Evolutionary conservation across 2,888 invertebrate species (phyloP), one percentile per base, ranked within the genome.

Genomic region (Alentia gelatinosa): DNA sequence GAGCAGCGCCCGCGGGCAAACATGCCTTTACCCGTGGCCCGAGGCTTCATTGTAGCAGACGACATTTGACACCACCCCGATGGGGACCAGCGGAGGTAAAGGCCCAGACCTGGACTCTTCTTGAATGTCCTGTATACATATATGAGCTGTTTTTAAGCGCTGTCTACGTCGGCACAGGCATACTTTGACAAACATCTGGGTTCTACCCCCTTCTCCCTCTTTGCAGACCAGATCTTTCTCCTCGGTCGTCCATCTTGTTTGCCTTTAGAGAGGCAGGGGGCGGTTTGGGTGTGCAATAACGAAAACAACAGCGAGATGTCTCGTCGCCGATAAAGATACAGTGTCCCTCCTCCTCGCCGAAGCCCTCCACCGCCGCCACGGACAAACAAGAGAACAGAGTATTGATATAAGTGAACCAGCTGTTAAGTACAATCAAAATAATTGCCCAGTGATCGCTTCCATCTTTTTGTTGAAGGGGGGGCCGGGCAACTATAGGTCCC

Each of bases 121-220:
- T 68, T 68, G 68, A 68, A 68, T 68, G 68, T 68, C 68, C 68
- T 68, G 68, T 68, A 68, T 68, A 68, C 68, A 68, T 68, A 68
- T 68, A 68, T 26, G 68, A 30, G 68, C 30, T 68, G 68, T 68
- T 68, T 68, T 68, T 68, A 68, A 30, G 68, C 68, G 12, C 30
- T 12, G 68, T 30, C 68, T 30, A n/a, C 30, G 68, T 26, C 30
- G 68, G 68, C 30, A 68, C 68, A 68, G 68, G 26, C 68, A 68
- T 30, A 68, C 68, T 68, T 68, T 15, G 68, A 68, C 68, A 68
- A 68, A 68, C 68, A 68, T 30, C 23, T 56, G 56, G 23, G n/a
- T n/a, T n/a, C n/a, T n/a, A n/a, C n/a, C n/a, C n/a, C n/a, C n/a
- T n/a, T n/a, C n/a, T n/a, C n/a, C n/a, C n/a, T n/a, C n/a, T n/a